Evolutionary conservation across 2,113 vertebrate species (phyloP), one percentile per base, ranked within the genome.

Genomic region (Pteropus alecto): DNA sequence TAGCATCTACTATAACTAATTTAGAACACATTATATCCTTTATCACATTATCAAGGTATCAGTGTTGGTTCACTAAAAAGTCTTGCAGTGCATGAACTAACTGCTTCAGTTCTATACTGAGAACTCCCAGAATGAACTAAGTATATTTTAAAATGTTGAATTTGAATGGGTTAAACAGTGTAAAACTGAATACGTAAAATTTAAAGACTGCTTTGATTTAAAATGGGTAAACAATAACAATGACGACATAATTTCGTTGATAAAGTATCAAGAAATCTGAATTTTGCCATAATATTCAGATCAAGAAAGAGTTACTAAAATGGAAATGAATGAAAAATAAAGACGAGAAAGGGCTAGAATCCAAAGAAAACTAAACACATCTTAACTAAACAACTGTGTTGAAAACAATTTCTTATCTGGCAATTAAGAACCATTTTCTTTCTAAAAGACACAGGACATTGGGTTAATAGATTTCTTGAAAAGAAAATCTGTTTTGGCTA

Each of bases 401-500:
- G 92, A 97, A 98, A 98, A 98, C 96, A 95, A 98, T 90, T 98
- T 98, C 97, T 98, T 83, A 93, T 93, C 95, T 98, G 86, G 98
- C 98, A 98, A 98, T 98, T 98, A 98, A 98, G 98, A 98, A 97
- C 90, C 14, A 1, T 98, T 98, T 98, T 98, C 97, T 93, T 98
- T 97, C 94, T 81, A 93, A 94, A 98, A 98, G 95, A 98, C 73
- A 94, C 28, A 98, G 98, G 98, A 98, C 98, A 94, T 92, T 97
- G 98, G 98, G 98, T 98, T 99, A 98, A 98, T 98, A 97, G 98
- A 97, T 98, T 98, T 98, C 97, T 98, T 97, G 97, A 97, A 96
- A 98, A 98, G 98, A 97, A 98, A 98, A 98, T 98, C 98, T 98
- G 98, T 92, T 98, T 98, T 98, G 98, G 98, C 97, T 98, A 98